phyloP scores from a whole-genome alignment of 2,113 vertebrate genomes.

The Kryptolebias marmoratus region DNA sequence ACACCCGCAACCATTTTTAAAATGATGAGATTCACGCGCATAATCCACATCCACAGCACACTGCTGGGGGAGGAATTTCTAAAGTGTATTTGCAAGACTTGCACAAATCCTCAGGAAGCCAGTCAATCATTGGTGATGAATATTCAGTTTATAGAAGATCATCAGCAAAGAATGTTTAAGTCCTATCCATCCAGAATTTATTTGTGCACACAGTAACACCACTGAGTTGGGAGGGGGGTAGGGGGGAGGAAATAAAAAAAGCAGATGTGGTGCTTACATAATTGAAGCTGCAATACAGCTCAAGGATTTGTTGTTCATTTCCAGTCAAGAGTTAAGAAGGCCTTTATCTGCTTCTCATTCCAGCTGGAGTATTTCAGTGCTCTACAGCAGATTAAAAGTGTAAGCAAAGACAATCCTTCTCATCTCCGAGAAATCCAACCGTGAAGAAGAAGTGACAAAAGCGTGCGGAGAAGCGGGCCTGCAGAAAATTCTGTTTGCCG shows the following conservation, averaged over 20 bases:
- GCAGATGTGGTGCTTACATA: conserved; percentile 66
- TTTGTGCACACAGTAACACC: conserved; percentile 55
- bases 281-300: conserved; percentile 71
- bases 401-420: conserved; percentile 74
- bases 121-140: conserved; percentile 57
- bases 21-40: conserved; percentile 58
- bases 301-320: conserved; percentile 77
- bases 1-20: conserved; percentile 54
- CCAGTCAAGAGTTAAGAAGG: conserved; percentile 69
- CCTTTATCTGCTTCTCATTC: conserved; percentile 75
- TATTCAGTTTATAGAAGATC: conserved; percentile 47
- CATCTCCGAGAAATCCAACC: conserved; percentile 65
- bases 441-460: conserved; percentile 67
- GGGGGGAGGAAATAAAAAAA: conserved; percentile 2
- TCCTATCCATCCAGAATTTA: conserved; percentile 46
- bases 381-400: conserved; percentile 72
- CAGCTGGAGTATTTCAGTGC: conserved; percentile 66
- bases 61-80: conserved; percentile 60
- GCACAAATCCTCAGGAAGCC: conserved; percentile 50
- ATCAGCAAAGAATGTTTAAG: conserved; percentile 42
- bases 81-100: conserved; percentile 62
- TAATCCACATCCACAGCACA: conserved; percentile 53
- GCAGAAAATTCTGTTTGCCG: conserved; percentile 71
- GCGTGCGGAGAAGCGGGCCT: conserved; percentile 47
- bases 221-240: conserved; percentile 16